Conservation (phyloP, 2,888 invertebrate genomes). For the Helleia helle region DNA sequence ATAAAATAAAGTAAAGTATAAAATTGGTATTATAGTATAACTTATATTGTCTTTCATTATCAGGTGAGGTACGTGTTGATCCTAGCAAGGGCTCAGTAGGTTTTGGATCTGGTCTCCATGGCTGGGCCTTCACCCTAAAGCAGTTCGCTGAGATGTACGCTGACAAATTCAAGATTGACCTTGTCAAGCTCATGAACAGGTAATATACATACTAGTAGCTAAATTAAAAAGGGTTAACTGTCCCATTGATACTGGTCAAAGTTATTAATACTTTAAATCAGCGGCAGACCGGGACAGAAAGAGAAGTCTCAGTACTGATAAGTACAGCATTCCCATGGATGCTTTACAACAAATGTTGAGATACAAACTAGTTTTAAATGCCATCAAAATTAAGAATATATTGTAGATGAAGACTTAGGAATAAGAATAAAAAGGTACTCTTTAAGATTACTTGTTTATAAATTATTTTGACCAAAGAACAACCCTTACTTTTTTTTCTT, state of each 20-base stretch:
- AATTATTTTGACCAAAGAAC: too few species aligned
- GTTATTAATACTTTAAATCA: conserved; percentile 46
- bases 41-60: conserved; percentile 20
- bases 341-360: conserved; percentile 38
- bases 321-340: conserved; percentile 32
- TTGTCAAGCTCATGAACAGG: conserved; percentile 96
- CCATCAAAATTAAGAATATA: too few species aligned
- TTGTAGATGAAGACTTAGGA: too few species aligned
- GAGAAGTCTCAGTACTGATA: conserved; percentile 34
- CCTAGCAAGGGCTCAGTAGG: conserved; percentile 99
- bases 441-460: too few species aligned
- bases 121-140: conserved; percentile 99
- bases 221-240: conserved; percentile 18
- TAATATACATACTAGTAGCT: conserved; percentile 21
- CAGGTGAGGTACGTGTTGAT: conserved; percentile 95
- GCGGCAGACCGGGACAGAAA: conserved; percentile 67
- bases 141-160: conserved; percentile 99
- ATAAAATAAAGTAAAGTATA: not conserved
- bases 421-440: too few species aligned
- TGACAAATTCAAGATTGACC: conserved; percentile 98
- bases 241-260: conserved; percentile 65
- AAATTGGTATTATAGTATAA: not conserved
- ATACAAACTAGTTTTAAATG: conserved; percentile 30
- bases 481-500: too few species aligned
- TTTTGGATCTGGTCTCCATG: conserved; percentile 99